phyloP scores from a whole-genome alignment of 2,797 vertebrate genomes.

The Glyptemys insculpta region DNA sequence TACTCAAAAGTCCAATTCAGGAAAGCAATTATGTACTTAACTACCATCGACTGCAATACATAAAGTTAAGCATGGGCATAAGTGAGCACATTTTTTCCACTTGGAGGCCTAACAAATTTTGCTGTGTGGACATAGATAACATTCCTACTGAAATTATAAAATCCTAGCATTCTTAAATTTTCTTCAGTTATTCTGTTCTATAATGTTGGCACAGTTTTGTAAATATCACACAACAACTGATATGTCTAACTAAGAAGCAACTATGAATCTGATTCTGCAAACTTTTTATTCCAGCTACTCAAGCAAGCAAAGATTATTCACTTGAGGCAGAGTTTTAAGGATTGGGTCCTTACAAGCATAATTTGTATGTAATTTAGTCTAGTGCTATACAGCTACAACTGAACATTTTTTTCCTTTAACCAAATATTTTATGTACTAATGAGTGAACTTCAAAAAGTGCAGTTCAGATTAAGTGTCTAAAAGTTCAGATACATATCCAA shows the following conservation, averaged over 20 bases:
- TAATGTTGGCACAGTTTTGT: background rate
- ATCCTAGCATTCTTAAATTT: background rate
- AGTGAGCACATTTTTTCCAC: background rate
- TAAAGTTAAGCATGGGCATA: background rate
- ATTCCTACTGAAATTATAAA: background rate
- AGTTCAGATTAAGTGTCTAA: background rate
- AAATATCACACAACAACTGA: background rate
- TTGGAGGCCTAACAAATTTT: background rate
- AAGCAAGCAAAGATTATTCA: background rate
- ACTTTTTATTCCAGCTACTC: background rate
- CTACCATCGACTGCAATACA: rapidly evolving
- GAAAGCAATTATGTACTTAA: background rate
- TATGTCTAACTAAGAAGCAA: background rate
- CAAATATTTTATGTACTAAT: background rate
- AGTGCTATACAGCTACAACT: background rate
- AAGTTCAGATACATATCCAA: background rate
- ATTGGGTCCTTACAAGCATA: background rate
- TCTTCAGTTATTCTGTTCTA: background rate
- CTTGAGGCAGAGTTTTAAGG: background rate
- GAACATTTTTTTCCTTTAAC: background rate
- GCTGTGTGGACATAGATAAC: background rate
- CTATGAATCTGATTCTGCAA: background rate
- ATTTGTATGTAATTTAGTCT: background rate
- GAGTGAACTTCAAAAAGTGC: background rate
- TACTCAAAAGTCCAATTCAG: background rate